phyloP scores from a whole-genome alignment of 1,140 invertebrate species.

The Sycophaga agraensis region DNA sequence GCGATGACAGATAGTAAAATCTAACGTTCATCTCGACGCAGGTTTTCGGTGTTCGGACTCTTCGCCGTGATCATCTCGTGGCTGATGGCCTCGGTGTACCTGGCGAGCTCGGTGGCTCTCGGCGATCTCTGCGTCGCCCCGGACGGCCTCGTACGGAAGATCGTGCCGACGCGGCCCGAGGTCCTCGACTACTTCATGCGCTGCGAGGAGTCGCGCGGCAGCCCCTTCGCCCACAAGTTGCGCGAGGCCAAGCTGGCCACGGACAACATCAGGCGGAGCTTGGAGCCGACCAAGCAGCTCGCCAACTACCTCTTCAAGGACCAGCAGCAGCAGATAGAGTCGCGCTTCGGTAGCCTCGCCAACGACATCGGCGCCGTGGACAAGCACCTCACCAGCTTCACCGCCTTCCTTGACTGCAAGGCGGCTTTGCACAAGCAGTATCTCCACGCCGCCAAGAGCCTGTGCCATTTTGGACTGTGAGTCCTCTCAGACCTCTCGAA shows the following conservation, averaged over 20 bases:
- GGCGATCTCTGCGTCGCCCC: constrained; percentile 78
- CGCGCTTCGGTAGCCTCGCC: constrained; percentile 69
- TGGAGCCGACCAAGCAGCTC: constrained; percentile 64
- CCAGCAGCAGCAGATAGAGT: constrained; percentile 64
- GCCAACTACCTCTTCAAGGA: constrained; percentile 67
- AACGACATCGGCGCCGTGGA: constrained; percentile 73
- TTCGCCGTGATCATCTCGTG: constrained; percentile 89
- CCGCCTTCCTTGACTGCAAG: constrained; percentile 78
- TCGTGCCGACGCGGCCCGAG: constrained; percentile 56
- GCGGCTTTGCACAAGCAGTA: constrained; percentile 79
- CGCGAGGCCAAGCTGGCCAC: constrained; percentile 74
- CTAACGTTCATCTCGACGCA: constrained; percentile 40
- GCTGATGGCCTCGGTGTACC: constrained; percentile 80
- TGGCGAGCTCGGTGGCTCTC: constrained; percentile 77
- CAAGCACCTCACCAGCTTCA: constrained; percentile 60
- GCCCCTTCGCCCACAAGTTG: constrained; percentile 76
- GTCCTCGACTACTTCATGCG: constrained; percentile 80
- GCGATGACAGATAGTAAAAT: too few relatives aligned
- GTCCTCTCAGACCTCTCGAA: too few relatives aligned
- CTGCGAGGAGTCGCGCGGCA: constrained; percentile 75
- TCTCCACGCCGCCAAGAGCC: constrained; percentile 70
- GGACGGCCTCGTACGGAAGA: constrained; percentile 56
- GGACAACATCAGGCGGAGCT: constrained; percentile 67
- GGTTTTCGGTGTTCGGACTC: constrained; percentile 81
- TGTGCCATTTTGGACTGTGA: constrained; percentile 79